These are phyloP conservation scores for Aleiodes testaceus DNA, from an alignment of 2,888 invertebrate genomes.

Conservation along the genomic window DNA sequence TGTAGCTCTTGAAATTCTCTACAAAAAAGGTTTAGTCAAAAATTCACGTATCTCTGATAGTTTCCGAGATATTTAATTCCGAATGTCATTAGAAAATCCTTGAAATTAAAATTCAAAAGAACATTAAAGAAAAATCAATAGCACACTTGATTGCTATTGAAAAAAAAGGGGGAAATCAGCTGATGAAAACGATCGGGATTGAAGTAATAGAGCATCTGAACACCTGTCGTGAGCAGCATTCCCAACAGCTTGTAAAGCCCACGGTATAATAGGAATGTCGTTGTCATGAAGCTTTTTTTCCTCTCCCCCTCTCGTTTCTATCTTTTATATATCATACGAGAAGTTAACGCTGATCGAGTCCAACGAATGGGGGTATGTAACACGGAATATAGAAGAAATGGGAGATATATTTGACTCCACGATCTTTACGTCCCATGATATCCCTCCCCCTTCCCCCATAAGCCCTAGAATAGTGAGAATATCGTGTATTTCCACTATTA, in stretches of 20 bases:
- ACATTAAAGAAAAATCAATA: constrained; percentile 1
- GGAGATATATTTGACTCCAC: constrained; percentile 8
- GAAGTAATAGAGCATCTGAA: constrained; percentile 52
- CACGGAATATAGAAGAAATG: constrained; percentile 11
- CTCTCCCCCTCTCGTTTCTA: not conserved
- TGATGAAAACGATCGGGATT: constrained; percentile 41
- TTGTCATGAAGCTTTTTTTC: constrained; percentile 41
- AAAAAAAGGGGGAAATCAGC: constrained; percentile 43
- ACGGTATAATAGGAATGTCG: constrained; percentile 55
- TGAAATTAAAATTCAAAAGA: not conserved
- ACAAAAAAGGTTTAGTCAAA: too few relatives aligned
- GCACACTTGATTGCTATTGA: not conserved
- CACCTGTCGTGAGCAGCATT: constrained; percentile 55
- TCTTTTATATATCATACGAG: constrained; percentile 5
- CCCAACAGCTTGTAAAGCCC: constrained; percentile 52
- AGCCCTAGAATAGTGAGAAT: too few relatives aligned
- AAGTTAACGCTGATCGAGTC: constrained; percentile 34
- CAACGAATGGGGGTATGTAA: constrained; percentile 10
- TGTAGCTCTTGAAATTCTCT: too few relatives aligned
- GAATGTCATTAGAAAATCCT: not conserved
- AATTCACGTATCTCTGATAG: too few relatives aligned
- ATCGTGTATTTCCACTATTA: too few relatives aligned
- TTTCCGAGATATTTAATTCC: too few relatives aligned
- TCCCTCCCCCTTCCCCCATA: not conserved
- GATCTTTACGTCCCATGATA: constrained; percentile 12